A percentile compares a stretch with the other conserved stretches of the same genome.
Evolutionary conservation across 1,140 invertebrate species (phyloP).

Genomic region (Bombus picipes): DNA sequence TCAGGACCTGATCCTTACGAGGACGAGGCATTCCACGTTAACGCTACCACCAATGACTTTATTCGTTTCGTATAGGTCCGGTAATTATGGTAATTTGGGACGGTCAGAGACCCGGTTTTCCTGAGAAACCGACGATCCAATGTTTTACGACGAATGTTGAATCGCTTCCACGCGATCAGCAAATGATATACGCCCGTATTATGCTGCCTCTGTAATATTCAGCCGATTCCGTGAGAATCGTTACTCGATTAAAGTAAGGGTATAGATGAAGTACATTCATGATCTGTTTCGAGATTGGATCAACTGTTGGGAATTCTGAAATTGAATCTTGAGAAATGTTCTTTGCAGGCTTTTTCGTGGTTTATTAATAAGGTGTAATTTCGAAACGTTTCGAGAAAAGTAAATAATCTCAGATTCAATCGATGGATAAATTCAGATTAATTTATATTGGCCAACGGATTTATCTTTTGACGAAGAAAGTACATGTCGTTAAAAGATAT

Average conservation of each 20-base stretch:
- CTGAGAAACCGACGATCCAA: constrained; percentile 19
- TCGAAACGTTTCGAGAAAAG: too few relatives aligned
- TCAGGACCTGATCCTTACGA: constrained; percentile 46
- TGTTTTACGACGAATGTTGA: constrained; percentile 37
- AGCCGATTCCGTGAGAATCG: constrained; percentile 14
- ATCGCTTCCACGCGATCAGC: neutral
- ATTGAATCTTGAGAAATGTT: neutral
- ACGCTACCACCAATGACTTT: constrained; percentile 39
- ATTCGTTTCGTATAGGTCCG: constrained; percentile 34
- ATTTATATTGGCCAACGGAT: too few relatives aligned
- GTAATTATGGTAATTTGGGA: constrained; percentile 42
- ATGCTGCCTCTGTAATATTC: constrained; percentile 6
- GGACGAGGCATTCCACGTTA: constrained; percentile 20
- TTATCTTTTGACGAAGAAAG: too few relatives aligned
- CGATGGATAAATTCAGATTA: too few relatives aligned
- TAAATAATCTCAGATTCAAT: too few relatives aligned
- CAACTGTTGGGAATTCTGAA: neutral
- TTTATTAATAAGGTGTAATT: neutral
- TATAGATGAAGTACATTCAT: neutral
- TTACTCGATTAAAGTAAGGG: neutral
- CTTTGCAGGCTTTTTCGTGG: neutral
- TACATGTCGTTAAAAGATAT: too few relatives aligned
- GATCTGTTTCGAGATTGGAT: neutral
- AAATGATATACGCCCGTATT: constrained; percentile 16
- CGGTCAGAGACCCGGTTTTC: constrained; percentile 23